phyloP scores from a whole-genome alignment of 1,140 invertebrate genomes.

The Nebria ingens region DNA sequence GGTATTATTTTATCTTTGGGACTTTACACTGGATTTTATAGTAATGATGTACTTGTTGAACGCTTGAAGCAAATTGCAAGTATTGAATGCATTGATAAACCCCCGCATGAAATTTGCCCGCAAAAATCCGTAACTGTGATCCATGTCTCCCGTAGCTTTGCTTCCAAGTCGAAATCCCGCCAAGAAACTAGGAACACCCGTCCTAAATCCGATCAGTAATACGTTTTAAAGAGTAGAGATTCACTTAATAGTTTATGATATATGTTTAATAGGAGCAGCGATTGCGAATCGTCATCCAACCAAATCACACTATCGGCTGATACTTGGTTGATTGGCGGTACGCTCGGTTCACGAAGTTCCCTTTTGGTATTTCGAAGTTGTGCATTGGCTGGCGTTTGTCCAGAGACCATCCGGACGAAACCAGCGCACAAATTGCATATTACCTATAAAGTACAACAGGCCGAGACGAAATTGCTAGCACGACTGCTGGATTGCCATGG shows the following conservation, averaged over 20 bases:
- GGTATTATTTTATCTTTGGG: not conserved
- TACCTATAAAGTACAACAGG: constrained; percentile 69
- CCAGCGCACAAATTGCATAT: constrained; percentile 64
- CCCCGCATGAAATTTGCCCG: no score
- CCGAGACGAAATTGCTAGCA: constrained; percentile 65
- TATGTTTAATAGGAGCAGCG: not conserved
- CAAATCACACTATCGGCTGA: constrained; percentile 18
- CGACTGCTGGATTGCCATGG: constrained; percentile 65
- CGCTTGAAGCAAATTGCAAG: no score
- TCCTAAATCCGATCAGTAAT: no score
- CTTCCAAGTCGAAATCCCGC: no score
- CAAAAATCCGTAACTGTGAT: no score
- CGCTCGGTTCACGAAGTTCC: constrained; percentile 39
- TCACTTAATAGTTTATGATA: not conserved
- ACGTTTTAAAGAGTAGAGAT: not conserved
- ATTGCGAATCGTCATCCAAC: constrained; percentile 11
- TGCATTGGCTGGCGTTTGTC: constrained; percentile 36
- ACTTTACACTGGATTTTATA: not conserved
- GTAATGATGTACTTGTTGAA: not conserved
- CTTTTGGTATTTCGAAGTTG: constrained; percentile 46
- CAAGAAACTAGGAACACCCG: no score
- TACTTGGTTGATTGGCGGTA: constrained; percentile 42
- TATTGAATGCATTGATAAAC: no score
- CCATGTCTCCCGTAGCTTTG: no score
- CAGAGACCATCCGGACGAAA: constrained; percentile 33